Conservation (phyloP, 1,140 invertebrate species). For the Samia ricini region DNA sequence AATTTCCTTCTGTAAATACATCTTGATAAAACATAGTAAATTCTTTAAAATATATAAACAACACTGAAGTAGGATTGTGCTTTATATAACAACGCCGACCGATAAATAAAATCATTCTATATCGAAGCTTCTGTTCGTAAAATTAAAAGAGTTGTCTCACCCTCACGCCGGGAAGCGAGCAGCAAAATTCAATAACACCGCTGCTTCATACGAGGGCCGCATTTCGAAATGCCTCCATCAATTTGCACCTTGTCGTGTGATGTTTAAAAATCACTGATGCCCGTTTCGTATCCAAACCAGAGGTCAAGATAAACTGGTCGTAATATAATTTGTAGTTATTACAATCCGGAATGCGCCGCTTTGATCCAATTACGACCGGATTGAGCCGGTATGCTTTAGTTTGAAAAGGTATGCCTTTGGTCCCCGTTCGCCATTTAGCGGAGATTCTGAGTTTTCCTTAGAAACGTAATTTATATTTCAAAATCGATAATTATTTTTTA, state of each 20-base stretch:
- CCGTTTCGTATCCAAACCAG: not conserved
- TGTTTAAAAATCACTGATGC: too few relatives aligned
- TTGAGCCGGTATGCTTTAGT: constrained; percentile 3
- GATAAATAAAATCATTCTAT: constrained; percentile 2
- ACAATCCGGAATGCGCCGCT: constrained; percentile 3
- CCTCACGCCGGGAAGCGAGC: not conserved
- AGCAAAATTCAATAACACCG: constrained; percentile 3
- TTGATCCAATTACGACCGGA: constrained; percentile 7
- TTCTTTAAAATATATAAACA: not conserved
- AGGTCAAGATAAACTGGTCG: not conserved
- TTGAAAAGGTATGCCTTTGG: constrained; percentile 7
- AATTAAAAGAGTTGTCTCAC: constrained; percentile 10
- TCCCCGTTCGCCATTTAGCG: not conserved
- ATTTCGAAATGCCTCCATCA: not conserved
- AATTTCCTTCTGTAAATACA: too few relatives aligned
- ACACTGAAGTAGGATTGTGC: too few relatives aligned
- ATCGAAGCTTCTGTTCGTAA: constrained; percentile 9
- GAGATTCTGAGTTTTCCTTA: not conserved
- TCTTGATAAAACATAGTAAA: too few relatives aligned
- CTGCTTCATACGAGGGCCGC: not conserved
- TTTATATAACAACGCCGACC: not conserved
- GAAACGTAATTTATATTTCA: not conserved
- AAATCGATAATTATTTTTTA: too few relatives aligned
- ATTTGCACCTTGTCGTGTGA: not conserved
- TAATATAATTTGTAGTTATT: not conserved